These are phyloP conservation scores for Cladorhizidae sp. DNA, from an alignment of 37 sponge, comb jelly and placozoan genomes.

Conservation along the genomic window DNA sequence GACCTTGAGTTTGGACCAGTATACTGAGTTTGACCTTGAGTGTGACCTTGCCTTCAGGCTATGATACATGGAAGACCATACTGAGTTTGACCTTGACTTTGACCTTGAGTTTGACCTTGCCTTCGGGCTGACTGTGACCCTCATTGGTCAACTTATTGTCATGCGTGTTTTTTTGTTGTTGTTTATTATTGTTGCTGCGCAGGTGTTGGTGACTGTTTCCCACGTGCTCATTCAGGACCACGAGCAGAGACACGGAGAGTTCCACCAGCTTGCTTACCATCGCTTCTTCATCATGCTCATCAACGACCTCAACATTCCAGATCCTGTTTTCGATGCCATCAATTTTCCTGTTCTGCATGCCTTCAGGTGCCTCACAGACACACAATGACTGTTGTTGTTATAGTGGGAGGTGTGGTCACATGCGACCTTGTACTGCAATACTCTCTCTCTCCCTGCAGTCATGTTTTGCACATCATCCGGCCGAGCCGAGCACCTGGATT, in stretches of 20 bases:
- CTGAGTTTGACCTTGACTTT: too few relatives aligned
- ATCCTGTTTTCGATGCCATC: constrained; percentile 93
- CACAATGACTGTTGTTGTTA: background rate
- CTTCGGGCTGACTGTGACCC: too few relatives aligned
- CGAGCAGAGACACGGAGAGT: constrained; percentile 79
- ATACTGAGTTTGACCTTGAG: too few relatives aligned
- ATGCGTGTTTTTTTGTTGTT: too few relatives aligned
- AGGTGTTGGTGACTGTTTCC: constrained; percentile 74
- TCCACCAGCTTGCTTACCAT: constrained; percentile 98
- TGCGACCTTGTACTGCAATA: too few relatives aligned
- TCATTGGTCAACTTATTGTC: too few relatives aligned
- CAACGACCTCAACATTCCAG: constrained; percentile 88
- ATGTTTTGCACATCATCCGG: constrained; percentile 86
- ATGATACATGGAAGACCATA: too few relatives aligned
- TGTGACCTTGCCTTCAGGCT: too few relatives aligned
- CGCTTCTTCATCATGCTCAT: constrained; percentile 97
- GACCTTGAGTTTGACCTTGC: too few relatives aligned
- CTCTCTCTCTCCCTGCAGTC: constrained; percentile 32
- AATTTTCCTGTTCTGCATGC: constrained; percentile 81
- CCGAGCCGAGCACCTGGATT: constrained; percentile 95
- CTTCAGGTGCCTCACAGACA: constrained; percentile 63
- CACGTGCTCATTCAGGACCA: constrained; percentile 95
- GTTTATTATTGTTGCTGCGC: too few relatives aligned
- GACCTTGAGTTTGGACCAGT: too few relatives aligned
- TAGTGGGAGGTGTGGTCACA: too few relatives aligned